A percentile compares a stretch with the other conserved stretches of the same genome.
Evolutionary conservation across 2,797 vertebrate genomes (phyloP).

Genomic region (Myotis daubentonii): DNA sequence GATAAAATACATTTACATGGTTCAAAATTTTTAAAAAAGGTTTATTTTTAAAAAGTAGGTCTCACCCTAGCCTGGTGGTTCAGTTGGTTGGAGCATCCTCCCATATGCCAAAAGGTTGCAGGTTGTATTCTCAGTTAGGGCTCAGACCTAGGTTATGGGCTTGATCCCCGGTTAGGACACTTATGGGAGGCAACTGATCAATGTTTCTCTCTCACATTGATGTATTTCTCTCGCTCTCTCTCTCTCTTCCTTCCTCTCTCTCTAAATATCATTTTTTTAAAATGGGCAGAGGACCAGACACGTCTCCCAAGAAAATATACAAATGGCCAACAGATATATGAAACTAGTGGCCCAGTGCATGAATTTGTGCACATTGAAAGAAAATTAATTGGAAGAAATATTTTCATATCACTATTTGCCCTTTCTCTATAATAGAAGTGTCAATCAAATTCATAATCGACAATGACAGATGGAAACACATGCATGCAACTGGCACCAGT

Average conservation of each 20-base stretch:
- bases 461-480: too few relatives aligned
- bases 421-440: too few relatives aligned
- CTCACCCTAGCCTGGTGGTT: neutral
- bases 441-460: too few relatives aligned
- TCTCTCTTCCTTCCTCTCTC: neutral
- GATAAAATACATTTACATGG: neutral
- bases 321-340: neutral
- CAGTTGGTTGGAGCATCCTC: neutral
- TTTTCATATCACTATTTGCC: too few relatives aligned
- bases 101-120: neutral
- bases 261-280: neutral
- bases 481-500: accelerated
- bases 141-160: too few relatives aligned
- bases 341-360: neutral
- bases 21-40: neutral
- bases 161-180: too few relatives aligned
- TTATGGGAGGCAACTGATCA: too few relatives aligned
- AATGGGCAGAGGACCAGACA: neutral
- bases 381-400: too few relatives aligned
- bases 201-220: too few relatives aligned
- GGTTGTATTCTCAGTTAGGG: too few relatives aligned
- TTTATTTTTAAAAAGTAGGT: neutral
- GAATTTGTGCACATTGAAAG: too few relatives aligned
- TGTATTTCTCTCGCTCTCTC: too few relatives aligned
- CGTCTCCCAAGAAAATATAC: neutral